Base-by-base conservation (phyloP, 2,888 invertebrate species). In the Drosophila ustulata region DNA sequence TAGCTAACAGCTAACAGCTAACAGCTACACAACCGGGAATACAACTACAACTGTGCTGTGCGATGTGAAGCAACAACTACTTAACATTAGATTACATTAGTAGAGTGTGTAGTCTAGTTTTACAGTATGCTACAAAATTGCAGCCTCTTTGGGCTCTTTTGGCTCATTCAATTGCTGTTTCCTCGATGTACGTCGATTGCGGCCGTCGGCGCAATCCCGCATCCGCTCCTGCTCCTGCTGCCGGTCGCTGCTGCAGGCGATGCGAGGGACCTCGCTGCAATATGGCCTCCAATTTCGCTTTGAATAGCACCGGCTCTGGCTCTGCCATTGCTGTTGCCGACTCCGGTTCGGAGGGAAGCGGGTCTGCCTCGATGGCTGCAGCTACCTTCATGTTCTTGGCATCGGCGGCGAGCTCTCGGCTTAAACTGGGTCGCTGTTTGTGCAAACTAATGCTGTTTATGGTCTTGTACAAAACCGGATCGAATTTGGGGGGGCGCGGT, bases 401-500 rank as follows among this genome's bases (percentile, higher is more conserved):
- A 56, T 80, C 77, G 45, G 62, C 67, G 30, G 78, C 70, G 4
- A 83, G 71, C 28, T 81, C 67, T 46, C 78, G 75, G 28, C 78
- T 82, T 47, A 91, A 77, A 73, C 89, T 88, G 39, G 90, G 89
- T 52, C 90, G 80, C 59, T 85, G 78, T 64, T 82, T 88, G 57
- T 71, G 71, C 57, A 73, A 79, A 70, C 85, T 82, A 57, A 82
- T 78, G 65, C 84, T 90, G 72, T 89, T 90, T 49, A 91, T 82
- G 59, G 91, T 91, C 80, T 90, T 90, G 69, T 91, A 92, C 28
- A 92, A 75, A 41, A 88, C 74, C 32, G 91, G 91, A 88, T 91
- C 91, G 72, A 92, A 92, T 86, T 90, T 91, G 37, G 92, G 91
- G 37, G 92, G 76, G 64, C 88, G 89, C 49, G 92, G 91, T 69